Conservation (phyloP, 2,888 invertebrate genomes). For the Chalcis sispes region DNA sequence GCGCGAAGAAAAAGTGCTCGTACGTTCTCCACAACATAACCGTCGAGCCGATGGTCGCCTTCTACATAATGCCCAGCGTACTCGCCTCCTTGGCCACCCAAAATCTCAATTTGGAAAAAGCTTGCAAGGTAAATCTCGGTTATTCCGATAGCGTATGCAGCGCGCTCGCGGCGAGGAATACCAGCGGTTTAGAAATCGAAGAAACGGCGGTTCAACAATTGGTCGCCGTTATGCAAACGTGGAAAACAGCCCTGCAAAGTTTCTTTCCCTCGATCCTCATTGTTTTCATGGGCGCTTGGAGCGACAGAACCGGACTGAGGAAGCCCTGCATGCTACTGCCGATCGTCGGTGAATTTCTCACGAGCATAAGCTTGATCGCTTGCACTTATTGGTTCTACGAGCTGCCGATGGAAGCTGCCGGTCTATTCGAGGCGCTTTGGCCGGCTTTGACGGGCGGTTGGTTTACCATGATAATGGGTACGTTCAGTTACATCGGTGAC, state of each 20-base stretch:
- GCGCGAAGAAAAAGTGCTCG: slow-evolving; percentile 78
- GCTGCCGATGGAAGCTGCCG: slow-evolving; percentile 88
- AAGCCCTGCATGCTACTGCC: slow-evolving; percentile 91
- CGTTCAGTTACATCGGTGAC: slow-evolving; percentile 93
- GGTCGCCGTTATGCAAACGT: slow-evolving; percentile 87
- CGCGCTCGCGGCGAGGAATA: slow-evolving; percentile 85
- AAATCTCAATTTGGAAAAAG: slow-evolving; percentile 90
- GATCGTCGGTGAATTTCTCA: slow-evolving; percentile 87
- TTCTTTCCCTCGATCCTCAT: slow-evolving; percentile 88
- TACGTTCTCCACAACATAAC: slow-evolving; percentile 82
- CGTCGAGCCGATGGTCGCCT: slow-evolving; percentile 86
- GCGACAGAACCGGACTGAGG: slow-evolving; percentile 80
- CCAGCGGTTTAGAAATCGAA: slow-evolving; percentile 81
- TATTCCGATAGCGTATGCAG: slow-evolving; percentile 86
- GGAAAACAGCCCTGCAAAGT: slow-evolving; percentile 91
- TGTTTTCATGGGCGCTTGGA: slow-evolving; percentile 87
- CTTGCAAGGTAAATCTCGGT: slow-evolving; percentile 88
- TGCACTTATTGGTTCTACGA: slow-evolving; percentile 89
- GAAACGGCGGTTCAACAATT: slow-evolving; percentile 80
- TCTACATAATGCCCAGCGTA: slow-evolving; percentile 82
- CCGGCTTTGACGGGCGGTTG: slow-evolving; percentile 90
- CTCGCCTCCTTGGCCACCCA: slow-evolving; percentile 87
- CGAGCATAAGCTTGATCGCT: slow-evolving; percentile 86
- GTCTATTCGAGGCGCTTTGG: slow-evolving; percentile 87
- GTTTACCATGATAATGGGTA: slow-evolving; percentile 94